Evolutionary conservation across 2,113 vertebrate genomes (phyloP).

Genomic region (Corythoichthys intestinalis): DNA sequence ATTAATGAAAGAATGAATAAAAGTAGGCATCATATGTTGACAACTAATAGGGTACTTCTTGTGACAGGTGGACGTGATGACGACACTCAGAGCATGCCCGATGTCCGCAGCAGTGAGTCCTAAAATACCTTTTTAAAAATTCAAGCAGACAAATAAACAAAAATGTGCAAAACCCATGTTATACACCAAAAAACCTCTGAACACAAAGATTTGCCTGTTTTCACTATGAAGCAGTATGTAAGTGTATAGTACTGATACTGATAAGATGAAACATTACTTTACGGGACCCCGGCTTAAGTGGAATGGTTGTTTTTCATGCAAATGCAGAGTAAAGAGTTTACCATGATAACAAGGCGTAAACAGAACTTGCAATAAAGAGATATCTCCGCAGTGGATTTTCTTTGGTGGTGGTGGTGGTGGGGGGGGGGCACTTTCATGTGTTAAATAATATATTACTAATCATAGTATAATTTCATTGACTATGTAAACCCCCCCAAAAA

Average conservation of each 20-base stretch:
- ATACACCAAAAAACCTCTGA: too few relatives aligned
- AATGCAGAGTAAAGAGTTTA: not conserved
- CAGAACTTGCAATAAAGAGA: not conserved
- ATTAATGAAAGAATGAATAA: not conserved
- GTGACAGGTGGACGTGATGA: constrained; percentile 66
- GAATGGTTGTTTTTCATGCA: too few relatives aligned
- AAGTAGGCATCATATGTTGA: not conserved
- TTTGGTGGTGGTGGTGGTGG: too few relatives aligned
- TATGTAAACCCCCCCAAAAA: not conserved
- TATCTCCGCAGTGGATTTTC: too few relatives aligned
- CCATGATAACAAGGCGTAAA: not conserved
- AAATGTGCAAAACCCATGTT: not conserved
- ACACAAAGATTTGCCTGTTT: not conserved
- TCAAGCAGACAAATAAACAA: not conserved
- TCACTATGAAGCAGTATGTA: not conserved
- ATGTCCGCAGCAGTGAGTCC: constrained; percentile 67
- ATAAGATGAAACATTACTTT: too few relatives aligned
- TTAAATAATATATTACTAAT: too few relatives aligned
- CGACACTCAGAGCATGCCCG: constrained; percentile 74
- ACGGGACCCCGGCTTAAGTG: too few relatives aligned
- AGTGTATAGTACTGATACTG: not conserved
- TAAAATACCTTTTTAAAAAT: not conserved
- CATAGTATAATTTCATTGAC: not conserved
- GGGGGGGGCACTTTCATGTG: too few relatives aligned
- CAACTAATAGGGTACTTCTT: not conserved